These are phyloP conservation scores for Palythoa grandiflora DNA, from an alignment of 92 coral and sea anemone species.

Conservation along the genomic window DNA sequence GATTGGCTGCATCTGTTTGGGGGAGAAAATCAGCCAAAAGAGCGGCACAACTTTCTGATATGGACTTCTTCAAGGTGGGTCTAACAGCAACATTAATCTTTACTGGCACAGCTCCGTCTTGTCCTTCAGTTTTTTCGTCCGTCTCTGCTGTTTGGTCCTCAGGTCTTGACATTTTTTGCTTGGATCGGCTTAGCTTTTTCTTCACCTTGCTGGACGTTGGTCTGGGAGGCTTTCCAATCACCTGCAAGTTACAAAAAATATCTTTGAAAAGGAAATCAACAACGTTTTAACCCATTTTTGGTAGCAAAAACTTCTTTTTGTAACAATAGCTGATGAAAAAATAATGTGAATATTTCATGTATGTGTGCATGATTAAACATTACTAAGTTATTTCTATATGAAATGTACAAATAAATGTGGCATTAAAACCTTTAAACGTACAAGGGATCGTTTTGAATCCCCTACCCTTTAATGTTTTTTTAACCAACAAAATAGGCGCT, in stretches of 20 bases:
- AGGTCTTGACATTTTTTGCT: not conserved
- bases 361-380: too few species aligned
- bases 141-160: not conserved
- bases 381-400: too few species aligned
- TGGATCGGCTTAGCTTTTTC: not conserved
- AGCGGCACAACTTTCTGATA: conserved; percentile 51
- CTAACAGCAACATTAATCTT: conserved; percentile 23
- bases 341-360: too few species aligned
- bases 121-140: not conserved
- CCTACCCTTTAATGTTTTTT: too few species aligned
- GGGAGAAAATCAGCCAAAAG: conserved; percentile 36
- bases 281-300: too few species aligned
- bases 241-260: conserved; percentile 40
- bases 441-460: too few species aligned
- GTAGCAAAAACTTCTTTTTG: too few species aligned
- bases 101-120: conserved; percentile 13
- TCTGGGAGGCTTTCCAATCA: conserved; percentile 80
- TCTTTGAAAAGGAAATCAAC: not conserved
- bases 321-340: too few species aligned
- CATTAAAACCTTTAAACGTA: too few species aligned
- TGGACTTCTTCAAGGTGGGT: conserved; percentile 22
- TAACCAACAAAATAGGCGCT: too few species aligned
- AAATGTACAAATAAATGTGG: too few species aligned
- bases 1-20: not conserved
- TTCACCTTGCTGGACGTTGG: conserved; percentile 64